phyloP scores from a whole-genome alignment of 2,888 invertebrate genomes.

The Drosophila buzzatii region DNA sequence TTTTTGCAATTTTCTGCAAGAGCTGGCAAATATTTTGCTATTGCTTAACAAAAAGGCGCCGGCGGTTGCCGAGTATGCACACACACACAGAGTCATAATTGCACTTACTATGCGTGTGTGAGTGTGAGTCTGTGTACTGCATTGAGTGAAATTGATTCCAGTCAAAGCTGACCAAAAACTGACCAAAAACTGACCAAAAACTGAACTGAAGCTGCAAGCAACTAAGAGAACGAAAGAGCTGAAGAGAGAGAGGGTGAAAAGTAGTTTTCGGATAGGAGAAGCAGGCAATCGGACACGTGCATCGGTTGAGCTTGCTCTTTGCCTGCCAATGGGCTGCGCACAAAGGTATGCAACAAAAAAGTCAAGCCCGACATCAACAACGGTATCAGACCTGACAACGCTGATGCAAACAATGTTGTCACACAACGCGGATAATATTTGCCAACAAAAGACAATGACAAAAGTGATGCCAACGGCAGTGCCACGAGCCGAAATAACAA shows the following conservation, averaged over 20 bases:
- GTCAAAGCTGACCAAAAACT: constrained; percentile 26
- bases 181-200: constrained; percentile 20
- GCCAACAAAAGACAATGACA: constrained; percentile 40
- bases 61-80: constrained; percentile 6
- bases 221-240: background rate
- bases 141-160: constrained; percentile 66
- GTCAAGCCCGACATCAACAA: constrained; percentile 9
- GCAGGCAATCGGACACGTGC: constrained; percentile 30
- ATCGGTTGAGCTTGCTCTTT: constrained; percentile 1
- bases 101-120: constrained; percentile 15
- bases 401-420: constrained; percentile 32
- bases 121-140: constrained; percentile 21
- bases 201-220: constrained; percentile 7
- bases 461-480: constrained; percentile 31
- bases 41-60: constrained; percentile 46
- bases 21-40: constrained; percentile 61
- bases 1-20: constrained; percentile 50
- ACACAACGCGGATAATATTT: constrained; percentile 48
- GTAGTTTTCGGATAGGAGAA: background rate
- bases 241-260: background rate
- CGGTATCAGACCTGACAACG: constrained; percentile 13
- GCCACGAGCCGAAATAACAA: background rate
- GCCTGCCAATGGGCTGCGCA: constrained; percentile 8
- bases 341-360: constrained; percentile 42
- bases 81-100: constrained; percentile 22